These are phyloP conservation scores for Bombylius discolor DNA, from an alignment of 2,888 invertebrate genomes.

Conservation along the genomic window DNA sequence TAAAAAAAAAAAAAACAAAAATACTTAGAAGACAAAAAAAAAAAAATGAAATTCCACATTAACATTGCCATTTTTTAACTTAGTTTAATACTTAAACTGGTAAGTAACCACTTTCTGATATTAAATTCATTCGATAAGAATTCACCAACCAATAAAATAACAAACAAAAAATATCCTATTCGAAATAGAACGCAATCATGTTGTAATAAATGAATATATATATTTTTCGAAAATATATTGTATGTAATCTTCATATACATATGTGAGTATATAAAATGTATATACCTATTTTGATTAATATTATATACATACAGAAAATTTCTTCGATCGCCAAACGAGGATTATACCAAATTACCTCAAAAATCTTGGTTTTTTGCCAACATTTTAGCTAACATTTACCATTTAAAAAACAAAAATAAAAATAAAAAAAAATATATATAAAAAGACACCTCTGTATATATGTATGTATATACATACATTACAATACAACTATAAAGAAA, in stretches of 20 bases:
- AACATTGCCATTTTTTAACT: too few species aligned
- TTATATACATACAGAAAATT: neutral
- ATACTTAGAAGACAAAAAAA: too few species aligned
- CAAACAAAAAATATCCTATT: neutral
- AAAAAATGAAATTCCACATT: too few species aligned
- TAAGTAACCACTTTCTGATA: neutral
- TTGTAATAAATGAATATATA: too few species aligned
- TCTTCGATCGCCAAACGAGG: constrained; percentile 3
- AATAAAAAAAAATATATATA: too few species aligned
- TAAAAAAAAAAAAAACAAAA: too few species aligned
- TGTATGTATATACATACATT: too few species aligned
- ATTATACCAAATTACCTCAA: constrained; percentile 3
- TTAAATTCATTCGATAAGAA: neutral
- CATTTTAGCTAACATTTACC: neutral
- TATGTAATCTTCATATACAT: too few species aligned
- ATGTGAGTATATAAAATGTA: neutral
- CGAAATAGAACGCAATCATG: too few species aligned
- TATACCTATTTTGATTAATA: neutral
- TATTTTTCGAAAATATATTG: too few species aligned
- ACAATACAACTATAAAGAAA: neutral
- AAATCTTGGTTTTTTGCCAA: neutral
- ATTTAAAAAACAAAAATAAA: neutral
- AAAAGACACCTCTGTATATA: too few species aligned
- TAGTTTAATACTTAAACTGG: neutral
- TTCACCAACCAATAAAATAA: neutral